Conservation (phyloP, 2,888 invertebrate species). For the Syritta pipiens region DNA sequence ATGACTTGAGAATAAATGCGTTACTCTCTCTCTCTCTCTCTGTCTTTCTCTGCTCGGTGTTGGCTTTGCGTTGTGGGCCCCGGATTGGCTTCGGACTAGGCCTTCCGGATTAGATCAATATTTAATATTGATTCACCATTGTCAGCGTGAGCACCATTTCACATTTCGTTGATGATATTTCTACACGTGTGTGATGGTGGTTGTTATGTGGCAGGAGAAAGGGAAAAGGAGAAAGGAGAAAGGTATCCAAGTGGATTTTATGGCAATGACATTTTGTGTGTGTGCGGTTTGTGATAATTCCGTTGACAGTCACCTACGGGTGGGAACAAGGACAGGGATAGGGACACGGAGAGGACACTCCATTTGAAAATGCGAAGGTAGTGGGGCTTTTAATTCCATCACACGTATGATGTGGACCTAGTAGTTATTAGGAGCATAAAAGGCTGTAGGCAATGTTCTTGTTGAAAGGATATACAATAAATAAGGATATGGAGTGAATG, state of each 20-base stretch:
- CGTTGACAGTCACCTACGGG: slow-evolving; percentile 1
- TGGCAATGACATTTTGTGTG: slow-evolving; percentile 49
- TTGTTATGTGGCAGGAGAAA: slow-evolving; percentile 32
- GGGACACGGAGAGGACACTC: too few species aligned
- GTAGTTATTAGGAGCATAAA: slow-evolving; percentile 61
- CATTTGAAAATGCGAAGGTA: too few species aligned
- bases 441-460: slow-evolving; percentile 58
- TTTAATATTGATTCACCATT: slow-evolving; percentile 58
- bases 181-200: slow-evolving; percentile 30
- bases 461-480: slow-evolving; percentile 61
- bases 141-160: slow-evolving; percentile 49
- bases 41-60: too few species aligned
- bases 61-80: not conserved
- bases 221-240: too few species aligned
- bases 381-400: slow-evolving; percentile 55
- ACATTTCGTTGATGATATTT: slow-evolving; percentile 54
- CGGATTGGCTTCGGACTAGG: slow-evolving; percentile 21
- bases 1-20: slow-evolving; percentile 31
- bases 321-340: not conserved
- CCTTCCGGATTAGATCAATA: slow-evolving; percentile 61
- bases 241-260: slow-evolving; percentile 59
- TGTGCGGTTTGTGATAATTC: slow-evolving; percentile 17
- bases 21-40: too few species aligned
- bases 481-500: slow-evolving; percentile 47
- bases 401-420: slow-evolving; percentile 45